A percentile compares a stretch with the other conserved stretches of the same genome.
Evolutionary conservation across 2,888 invertebrate genomes (phyloP).

Genomic region (Drosophila greeni): DNA sequence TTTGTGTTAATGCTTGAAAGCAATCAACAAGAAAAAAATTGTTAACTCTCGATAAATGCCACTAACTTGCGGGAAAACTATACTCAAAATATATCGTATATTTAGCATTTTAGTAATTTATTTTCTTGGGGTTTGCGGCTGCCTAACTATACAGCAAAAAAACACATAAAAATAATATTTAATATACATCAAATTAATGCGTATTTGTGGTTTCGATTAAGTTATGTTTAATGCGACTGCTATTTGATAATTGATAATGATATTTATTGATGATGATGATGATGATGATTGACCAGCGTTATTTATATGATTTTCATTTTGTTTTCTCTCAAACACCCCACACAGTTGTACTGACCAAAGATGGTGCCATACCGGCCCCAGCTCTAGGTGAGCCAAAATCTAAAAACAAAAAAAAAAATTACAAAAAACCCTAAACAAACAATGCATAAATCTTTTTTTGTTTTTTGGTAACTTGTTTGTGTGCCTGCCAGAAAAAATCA

Average conservation of each 20-base stretch:
- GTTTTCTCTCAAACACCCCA: conserved; percentile 73
- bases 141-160: conserved; percentile 44
- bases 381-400: conserved; percentile 79
- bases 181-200: conserved; percentile 24
- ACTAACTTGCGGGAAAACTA: conserved; percentile 35
- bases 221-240: conserved; percentile 50
- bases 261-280: conserved; percentile 37
- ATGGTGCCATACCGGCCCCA: conserved; percentile 79
- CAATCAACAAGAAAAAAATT: conserved; percentile 46
- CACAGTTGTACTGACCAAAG: conserved; percentile 79
- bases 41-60: conserved; percentile 54
- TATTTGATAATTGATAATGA: conserved; percentile 32
- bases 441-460: conserved; percentile 17
- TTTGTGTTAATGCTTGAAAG: conserved; percentile 25
- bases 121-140: conserved; percentile 53
- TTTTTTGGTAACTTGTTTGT: conserved; percentile 27
- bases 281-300: conserved; percentile 38
- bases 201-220: conserved; percentile 37
- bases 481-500: conserved; percentile 22
- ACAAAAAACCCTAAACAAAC: conserved; percentile 5
- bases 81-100: conserved; percentile 2
- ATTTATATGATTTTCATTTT: conserved; percentile 53
- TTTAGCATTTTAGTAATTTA: conserved; percentile 17
- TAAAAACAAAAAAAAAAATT: conserved; percentile 41
- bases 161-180: conserved; percentile 24